Percentiles rank a stretch among this genome's conserved stretches.
phyloP scores from a whole-genome alignment of 2,113 vertebrate genomes.

The Riparia riparia region DNA sequence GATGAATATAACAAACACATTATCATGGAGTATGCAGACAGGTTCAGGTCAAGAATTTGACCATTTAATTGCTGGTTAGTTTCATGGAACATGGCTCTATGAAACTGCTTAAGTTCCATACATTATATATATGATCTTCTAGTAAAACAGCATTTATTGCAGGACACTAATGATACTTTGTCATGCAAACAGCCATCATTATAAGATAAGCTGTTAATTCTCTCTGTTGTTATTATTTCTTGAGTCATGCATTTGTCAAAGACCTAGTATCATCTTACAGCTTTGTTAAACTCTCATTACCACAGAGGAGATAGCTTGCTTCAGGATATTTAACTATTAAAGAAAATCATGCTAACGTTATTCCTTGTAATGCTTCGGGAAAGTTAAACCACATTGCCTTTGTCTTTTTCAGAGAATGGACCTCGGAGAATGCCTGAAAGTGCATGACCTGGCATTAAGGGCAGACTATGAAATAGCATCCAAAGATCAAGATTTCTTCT shows the following conservation, averaged over 20 bases:
- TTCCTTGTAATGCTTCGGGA: background rate
- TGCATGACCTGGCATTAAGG: slow-evolving; percentile 95
- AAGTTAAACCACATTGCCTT: background rate
- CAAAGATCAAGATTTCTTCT: slow-evolving; percentile 98
- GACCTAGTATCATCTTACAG: background rate
- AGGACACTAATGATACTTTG: background rate
- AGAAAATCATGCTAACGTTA: background rate
- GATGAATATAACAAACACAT: background rate
- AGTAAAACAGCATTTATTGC: background rate
- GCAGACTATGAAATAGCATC: slow-evolving; percentile 98
- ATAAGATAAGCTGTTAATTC: background rate
- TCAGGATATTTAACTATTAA: background rate
- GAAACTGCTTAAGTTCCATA: background rate
- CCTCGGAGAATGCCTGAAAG: slow-evolving; percentile 96
- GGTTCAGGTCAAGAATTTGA: background rate
- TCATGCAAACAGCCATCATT: background rate
- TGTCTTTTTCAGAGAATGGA: slow-evolving; percentile 90
- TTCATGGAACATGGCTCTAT: background rate
- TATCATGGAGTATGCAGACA: background rate
- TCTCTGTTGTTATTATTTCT: background rate
- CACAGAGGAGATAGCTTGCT: background rate
- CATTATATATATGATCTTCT: background rate
- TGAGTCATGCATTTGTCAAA: background rate
- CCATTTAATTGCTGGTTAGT: background rate
- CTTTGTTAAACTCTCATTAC: background rate